Base-by-base conservation (phyloP, 2,888 invertebrate genomes). In the Drosophila silvestris region DNA sequence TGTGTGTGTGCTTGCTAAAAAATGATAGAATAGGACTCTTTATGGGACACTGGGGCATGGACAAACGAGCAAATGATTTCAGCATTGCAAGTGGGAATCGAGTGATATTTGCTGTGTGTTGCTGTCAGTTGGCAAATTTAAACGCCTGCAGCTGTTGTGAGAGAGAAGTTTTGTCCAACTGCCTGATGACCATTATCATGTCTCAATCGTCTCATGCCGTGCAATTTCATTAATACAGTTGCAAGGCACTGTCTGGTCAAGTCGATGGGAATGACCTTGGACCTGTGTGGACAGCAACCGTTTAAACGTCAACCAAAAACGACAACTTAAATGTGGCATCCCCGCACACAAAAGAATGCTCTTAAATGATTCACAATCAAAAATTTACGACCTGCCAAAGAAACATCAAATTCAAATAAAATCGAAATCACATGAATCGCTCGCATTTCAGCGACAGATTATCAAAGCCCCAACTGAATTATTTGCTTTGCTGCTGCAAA, bases 91-190 rank as follows among this genome's bases (percentile, higher is more conserved):
- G 66, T 71, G 78, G 77, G 62, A 81, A 75, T 73, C 64, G 70
- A 54, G 57, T 26, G 37, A 16, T 16, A 19, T 37, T 47, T 74
- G 57, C 10, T 51, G 57, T 57, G 68, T 61, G 68, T 32, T 44
- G 51, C 14, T 71, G 50, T 30, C 32, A 58, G n/a, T 30, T 32
- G 63, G 79, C 68, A 72, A 85, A 82, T 87, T 88, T 67, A 63
- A 82, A 73, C 76, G 85, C 85, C 90, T 88, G 88, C 90, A 85
- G 85, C 90, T 87, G 88, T 85, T 77, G 51, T 52, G 41, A 28
- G 30, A 44, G 35, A 70, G 66, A 70, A 70, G 58, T 84, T 77
- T 82, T 74, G 65, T 58, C 65, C 62, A 72, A 66, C 67, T 70
- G 75, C 57, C 62, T 68, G 77, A 70, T 87, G 71, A 59, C 88